A percentile compares a stretch with the other conserved stretches of the same genome.
These are phyloP conservation scores for Drosophila fuyamai DNA, from an alignment of 1,140 invertebrate genomes.

Conservation along the genomic window DNA sequence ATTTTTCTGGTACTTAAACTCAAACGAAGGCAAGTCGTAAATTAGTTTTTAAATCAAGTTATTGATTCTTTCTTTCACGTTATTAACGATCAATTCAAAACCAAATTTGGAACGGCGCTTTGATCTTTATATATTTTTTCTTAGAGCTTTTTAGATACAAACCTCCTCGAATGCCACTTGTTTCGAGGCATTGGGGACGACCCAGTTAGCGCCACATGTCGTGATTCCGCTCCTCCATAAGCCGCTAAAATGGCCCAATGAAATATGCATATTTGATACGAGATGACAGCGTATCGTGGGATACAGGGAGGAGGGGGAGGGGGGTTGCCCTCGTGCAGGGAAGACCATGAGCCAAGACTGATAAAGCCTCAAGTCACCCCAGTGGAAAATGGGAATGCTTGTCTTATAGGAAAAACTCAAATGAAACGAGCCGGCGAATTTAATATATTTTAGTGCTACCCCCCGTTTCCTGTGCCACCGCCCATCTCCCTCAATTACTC, in stretches of 20 bases:
- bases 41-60: too few species aligned
- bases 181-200: slow-evolving; percentile 9
- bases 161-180: slow-evolving; percentile 5
- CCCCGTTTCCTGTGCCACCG: background rate
- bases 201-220: slow-evolving; percentile 63
- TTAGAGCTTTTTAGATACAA: background rate
- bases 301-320: background rate
- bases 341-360: slow-evolving; percentile 4
- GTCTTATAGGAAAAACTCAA: slow-evolving; percentile 3
- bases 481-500: slow-evolving; percentile 59
- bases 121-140: background rate
- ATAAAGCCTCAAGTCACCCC: slow-evolving; percentile 23
- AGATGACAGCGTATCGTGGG: slow-evolving; percentile 50
- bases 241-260: slow-evolving; percentile 64
- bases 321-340: slow-evolving; percentile 2
- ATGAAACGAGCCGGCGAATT: slow-evolving; percentile 37
- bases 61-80: background rate
- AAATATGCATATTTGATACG: slow-evolving; percentile 80
- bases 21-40: too few species aligned
- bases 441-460: slow-evolving; percentile 68
- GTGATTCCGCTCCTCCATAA: slow-evolving; percentile 44
- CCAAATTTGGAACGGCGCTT: background rate
- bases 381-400: background rate
- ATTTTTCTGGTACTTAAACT: too few species aligned
- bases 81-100: too few species aligned